Evolutionary conservation across 2,888 invertebrate species (phyloP), one percentile per base, ranked within the genome.

Genomic region (Balanococcus diminutus): DNA sequence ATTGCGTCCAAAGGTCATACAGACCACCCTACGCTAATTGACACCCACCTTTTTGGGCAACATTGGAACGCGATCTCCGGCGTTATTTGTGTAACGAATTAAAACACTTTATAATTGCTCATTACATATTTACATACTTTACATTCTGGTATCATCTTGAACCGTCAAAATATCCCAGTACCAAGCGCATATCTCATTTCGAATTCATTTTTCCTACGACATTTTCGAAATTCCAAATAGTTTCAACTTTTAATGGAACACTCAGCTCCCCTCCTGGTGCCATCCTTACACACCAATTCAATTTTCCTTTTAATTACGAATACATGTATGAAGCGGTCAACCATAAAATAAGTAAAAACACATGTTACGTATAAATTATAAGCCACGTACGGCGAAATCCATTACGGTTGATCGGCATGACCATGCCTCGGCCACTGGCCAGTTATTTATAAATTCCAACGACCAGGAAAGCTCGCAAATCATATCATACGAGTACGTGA

Each of bases 401-500:
- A 56, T 56, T 56, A 56, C 19, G 22, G 67, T 28, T 28, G 67
- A 67, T 67, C 22, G 67, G 67, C 28, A 16, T 28, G 67, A 16
- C n/a, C 46, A 46, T n/a, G n/a, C n/a, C 2, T 14, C 5, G 46
- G 56, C 6, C 46, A n/a, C 46, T 16, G 46, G n/a, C 22, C 14
- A 28, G 67, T 67, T 67, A 67, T 67, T 67, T 67, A 67, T 67
- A 67, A 67, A 67, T 19, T 67, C n/a, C 28, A 67, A 67, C 67
- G 67, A 67, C 28, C 28, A 67, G 67, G 4, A 16, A 11, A 56
- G n/a, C 16, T n/a, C n/a, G 46, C 46, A n/a, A n/a, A 46, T 46
- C 46, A n/a, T 46, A 46, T 46, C 46, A n/a, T 46, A 46, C 42
- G 42, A 46, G 46, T 16, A 42, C 16, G 16, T 36, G 22, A 56